Base-by-base conservation (phyloP, 1,140 invertebrate species). In the Saxidomus purpurata region DNA sequence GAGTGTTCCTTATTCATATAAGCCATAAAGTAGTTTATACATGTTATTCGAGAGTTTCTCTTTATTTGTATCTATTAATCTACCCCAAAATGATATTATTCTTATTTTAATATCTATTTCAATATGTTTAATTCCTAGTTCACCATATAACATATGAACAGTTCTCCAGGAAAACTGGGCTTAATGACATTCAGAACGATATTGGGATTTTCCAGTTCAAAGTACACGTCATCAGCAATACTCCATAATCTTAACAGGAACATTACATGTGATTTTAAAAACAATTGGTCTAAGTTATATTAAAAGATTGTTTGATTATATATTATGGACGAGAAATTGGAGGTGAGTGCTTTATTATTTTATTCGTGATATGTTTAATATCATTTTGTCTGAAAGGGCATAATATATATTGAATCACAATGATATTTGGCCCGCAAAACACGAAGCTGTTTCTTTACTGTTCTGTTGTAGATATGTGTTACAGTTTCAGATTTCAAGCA, bases 231-330 rank as follows among this genome's bases (percentile, higher is more conserved):
- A 63, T 8, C 8, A 63, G n/a, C n/a, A n/a, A n/a, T n/a, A n/a
- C n/a, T n/a, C n/a, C n/a, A n/a, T n/a, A n/a, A 63, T 28, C 28
- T 69, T 25, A 71, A 25, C 4, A 52, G 84, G 11, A 87, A 49
- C 22, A 28, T 67, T 40, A 77, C 84, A 1, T n/a, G 59, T 34
- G 13, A 55, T 36, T 4, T 87, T 69, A 61, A 36, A 28, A 19
- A 1, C 28, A 63, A 11, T 63, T 6, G 28, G 15, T 63, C 59
- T 19, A 15, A n/a, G n/a, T n/a, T n/a, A n/a, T n/a, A n/a, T n/a
- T n/a, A n/a, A n/a, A n/a, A n/a, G n/a, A n/a, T n/a, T n/a, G n/a
- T n/a, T n/a, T n/a, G n/a, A n/a, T n/a, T n/a, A n/a, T n/a, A n/a
- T n/a, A n/a, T n/a, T n/a, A n/a, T n/a, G n/a, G n/a, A n/a, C n/a